Conservation (phyloP, 2,797 vertebrate genomes). For the Alcedo quadribrachys region DNA sequence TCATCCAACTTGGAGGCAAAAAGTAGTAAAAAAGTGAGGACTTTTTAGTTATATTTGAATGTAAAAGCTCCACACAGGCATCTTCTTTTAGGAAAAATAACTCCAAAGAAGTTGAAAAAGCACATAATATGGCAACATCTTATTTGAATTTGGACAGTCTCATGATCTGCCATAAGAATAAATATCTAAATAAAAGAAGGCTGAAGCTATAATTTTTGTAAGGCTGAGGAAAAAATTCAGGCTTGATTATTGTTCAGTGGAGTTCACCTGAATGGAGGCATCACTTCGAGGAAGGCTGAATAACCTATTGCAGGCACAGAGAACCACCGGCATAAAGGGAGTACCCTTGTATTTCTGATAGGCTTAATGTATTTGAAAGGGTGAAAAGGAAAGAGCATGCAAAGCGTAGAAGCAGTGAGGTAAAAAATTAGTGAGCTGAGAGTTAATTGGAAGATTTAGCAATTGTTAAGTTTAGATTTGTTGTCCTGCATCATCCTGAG, state of each 20-base stretch:
- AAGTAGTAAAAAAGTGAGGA: neutral
- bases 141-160: neutral
- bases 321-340: neutral
- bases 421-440: neutral
- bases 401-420: neutral
- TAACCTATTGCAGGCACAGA: neutral
- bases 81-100: neutral
- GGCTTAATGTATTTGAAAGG: neutral
- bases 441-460: neutral
- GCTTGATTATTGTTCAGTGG: neutral
- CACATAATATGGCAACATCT: rapidly evolving
- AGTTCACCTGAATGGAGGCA: neutral
- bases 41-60: neutral
- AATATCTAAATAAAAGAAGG: neutral
- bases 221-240: neutral
- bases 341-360: neutral
- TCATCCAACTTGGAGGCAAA: neutral
- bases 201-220: neutral
- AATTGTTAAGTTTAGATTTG: neutral
- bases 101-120: neutral
- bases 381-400: neutral
- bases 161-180: neutral
- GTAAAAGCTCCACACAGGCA: neutral
- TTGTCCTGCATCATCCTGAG: neutral
- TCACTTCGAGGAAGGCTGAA: neutral